Percentiles rank a stretch among this genome's conserved stretches.
phyloP scores from a whole-genome alignment of 1,140 invertebrate genomes.

The Nixonia krombeini region DNA sequence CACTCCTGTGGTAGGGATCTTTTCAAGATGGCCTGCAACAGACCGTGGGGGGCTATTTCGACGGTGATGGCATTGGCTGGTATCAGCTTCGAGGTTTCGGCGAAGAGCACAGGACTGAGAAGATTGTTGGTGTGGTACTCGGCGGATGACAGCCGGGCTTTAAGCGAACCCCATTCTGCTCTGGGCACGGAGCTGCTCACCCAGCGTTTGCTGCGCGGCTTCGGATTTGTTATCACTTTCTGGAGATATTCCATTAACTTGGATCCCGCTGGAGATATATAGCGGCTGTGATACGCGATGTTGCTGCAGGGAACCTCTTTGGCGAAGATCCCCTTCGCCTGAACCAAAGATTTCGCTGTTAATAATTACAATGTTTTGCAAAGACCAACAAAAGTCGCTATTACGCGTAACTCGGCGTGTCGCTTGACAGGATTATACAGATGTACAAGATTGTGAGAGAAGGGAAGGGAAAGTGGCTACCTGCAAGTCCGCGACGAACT shows the following conservation, averaged over 20 bases:
- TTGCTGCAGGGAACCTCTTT: constrained; percentile 79
- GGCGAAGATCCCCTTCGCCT: constrained; percentile 78
- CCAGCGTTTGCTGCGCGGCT: constrained; percentile 84
- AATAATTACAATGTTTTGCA: background rate
- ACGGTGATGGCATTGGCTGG: constrained; percentile 85
- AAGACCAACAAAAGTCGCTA: too few relatives aligned
- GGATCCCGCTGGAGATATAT: constrained; percentile 78
- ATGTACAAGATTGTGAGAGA: constrained; percentile 66
- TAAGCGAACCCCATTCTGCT: constrained; percentile 79
- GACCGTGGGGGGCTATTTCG: constrained; percentile 88
- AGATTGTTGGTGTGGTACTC: constrained; percentile 96
- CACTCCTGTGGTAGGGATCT: constrained; percentile 73
- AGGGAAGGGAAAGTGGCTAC: too few relatives aligned
- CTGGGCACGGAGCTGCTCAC: constrained; percentile 88
- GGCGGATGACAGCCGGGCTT: constrained; percentile 82
- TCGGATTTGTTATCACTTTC: constrained; percentile 80
- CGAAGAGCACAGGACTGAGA: constrained; percentile 86
- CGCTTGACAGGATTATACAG: too few relatives aligned
- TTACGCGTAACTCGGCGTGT: too few relatives aligned
- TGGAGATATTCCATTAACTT: constrained; percentile 80
- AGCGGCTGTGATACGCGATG: constrained; percentile 82
- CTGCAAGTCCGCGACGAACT: constrained; percentile 66
- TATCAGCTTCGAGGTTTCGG: constrained; percentile 84
- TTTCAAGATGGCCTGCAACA: constrained; percentile 78
- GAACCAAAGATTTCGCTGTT: too few relatives aligned